Evolutionary conservation across 1,140 invertebrate species (phyloP).

Genomic region (Manduca sexta): DNA sequence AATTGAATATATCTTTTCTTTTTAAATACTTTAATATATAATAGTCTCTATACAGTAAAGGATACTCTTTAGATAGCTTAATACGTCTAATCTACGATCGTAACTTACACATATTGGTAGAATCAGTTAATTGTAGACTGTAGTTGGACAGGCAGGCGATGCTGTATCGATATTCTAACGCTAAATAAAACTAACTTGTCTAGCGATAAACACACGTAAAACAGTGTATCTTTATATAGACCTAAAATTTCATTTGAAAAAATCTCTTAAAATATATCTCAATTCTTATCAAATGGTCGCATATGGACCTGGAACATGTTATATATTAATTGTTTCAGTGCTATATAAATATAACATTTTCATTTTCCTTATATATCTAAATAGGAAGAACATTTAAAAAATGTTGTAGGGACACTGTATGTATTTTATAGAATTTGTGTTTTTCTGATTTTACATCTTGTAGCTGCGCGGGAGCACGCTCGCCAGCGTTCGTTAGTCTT

Average conservation of each 20-base stretch:
- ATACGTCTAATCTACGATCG: constrained; percentile 14
- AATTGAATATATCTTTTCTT: constrained; percentile 60
- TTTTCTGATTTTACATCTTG: too few species aligned
- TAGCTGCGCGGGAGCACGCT: too few species aligned
- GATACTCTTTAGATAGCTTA: constrained; percentile 23
- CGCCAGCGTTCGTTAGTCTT: too few species aligned
- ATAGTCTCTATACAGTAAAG: constrained; percentile 31
- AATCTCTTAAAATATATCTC: constrained; percentile 72
- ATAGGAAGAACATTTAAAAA: constrained; percentile 65
- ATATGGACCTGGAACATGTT: constrained; percentile 18
- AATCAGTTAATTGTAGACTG: too few species aligned
- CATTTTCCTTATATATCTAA: constrained; percentile 55
- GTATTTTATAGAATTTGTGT: too few species aligned
- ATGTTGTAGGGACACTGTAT: too few species aligned
- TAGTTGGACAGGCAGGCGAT: constrained; percentile 50
- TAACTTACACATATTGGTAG: constrained; percentile 45
- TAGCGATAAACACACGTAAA: constrained; percentile 63
- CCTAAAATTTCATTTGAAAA: constrained; percentile 67
- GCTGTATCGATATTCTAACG: constrained; percentile 32
- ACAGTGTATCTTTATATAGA: constrained; percentile 49
- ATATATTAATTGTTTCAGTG: constrained; percentile 51
- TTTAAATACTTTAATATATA: constrained; percentile 49
- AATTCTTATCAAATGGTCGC: constrained; percentile 52
- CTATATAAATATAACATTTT: constrained; percentile 65
- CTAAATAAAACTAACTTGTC: constrained; percentile 52